Conservation (phyloP, 1,140 invertebrate genomes). For the Chironomus striatipennis region DNA sequence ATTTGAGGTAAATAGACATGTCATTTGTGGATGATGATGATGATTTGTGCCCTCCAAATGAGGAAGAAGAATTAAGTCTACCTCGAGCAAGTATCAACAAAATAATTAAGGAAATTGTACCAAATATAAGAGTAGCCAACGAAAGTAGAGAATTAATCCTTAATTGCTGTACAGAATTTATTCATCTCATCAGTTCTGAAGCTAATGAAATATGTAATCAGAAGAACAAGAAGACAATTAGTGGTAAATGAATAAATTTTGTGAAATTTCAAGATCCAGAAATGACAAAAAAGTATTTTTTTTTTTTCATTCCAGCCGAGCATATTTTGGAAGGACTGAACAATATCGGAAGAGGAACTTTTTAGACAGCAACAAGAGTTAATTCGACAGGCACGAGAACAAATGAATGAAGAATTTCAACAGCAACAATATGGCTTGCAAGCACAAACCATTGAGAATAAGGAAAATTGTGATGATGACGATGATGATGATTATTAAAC, state of each 20-base stretch:
- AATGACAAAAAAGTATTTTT: not conserved
- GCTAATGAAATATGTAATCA: conserved; percentile 96
- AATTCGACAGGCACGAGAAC: conserved; percentile 72
- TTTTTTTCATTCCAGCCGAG: conserved; percentile 55
- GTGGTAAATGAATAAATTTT: conserved; percentile 36
- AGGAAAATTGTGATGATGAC: conserved; percentile 6
- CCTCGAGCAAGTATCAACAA: conserved; percentile 96
- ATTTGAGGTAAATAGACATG: not conserved
- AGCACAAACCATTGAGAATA: not conserved
- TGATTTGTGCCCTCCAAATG: conserved; percentile 50
- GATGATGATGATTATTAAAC: not conserved
- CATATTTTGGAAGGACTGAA: conserved; percentile 90
- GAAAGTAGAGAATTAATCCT: conserved; percentile 91
- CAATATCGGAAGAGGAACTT: conserved; percentile 94
- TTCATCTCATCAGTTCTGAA: conserved; percentile 91
- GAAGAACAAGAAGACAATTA: conserved; percentile 95
- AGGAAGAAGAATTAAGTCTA: conserved; percentile 88
- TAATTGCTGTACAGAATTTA: conserved; percentile 97
- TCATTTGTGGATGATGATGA: conserved; percentile 25
- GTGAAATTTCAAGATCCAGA: too few species aligned
- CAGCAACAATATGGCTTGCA: not conserved
- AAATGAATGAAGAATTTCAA: conserved; percentile 25
- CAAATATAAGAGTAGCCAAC: conserved; percentile 86
- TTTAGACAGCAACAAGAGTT: conserved; percentile 94
- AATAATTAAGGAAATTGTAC: conserved; percentile 93